A percentile compares a stretch with the other conserved stretches of the same genome.
Evolutionary conservation across 2,888 invertebrate genomes (phyloP).

Genomic region (Agonopterix heracliana): DNA sequence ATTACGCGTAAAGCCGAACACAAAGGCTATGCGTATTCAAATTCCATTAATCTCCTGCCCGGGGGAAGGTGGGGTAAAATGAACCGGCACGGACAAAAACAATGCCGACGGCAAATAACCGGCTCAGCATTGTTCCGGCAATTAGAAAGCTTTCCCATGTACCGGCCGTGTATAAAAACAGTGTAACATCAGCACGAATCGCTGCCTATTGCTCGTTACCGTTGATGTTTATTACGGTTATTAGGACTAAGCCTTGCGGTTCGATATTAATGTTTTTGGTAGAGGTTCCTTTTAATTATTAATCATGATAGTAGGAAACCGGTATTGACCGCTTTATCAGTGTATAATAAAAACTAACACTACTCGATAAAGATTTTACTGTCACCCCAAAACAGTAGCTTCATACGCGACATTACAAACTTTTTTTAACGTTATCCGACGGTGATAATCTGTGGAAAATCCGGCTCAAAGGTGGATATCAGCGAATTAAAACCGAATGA

Average conservation of each 20-base stretch:
- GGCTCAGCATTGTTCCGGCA: constrained; percentile 77
- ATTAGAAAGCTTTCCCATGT: constrained; percentile 77
- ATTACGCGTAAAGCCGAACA: constrained; percentile 74
- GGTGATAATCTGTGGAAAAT: constrained; percentile 47
- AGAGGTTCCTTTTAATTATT: constrained; percentile 55
- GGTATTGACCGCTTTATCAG: constrained; percentile 4
- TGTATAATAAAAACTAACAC: not conserved
- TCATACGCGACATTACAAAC: not conserved
- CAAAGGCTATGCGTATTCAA: constrained; percentile 76
- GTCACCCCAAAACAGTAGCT: no score
- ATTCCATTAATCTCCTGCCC: constrained; percentile 74
- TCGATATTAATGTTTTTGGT: constrained; percentile 61
- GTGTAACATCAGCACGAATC: constrained; percentile 75
- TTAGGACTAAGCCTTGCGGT: constrained; percentile 69
- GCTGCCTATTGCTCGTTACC: constrained; percentile 75
- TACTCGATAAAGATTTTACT: no score
- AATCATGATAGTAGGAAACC: constrained; percentile 19
- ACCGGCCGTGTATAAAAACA: constrained; percentile 75
- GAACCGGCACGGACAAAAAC: constrained; percentile 75
- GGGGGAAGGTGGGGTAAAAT: constrained; percentile 71
- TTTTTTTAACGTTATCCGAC: constrained; percentile 27
- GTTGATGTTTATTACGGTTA: constrained; percentile 75
- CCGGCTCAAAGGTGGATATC: constrained; percentile 42
- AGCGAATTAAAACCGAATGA: constrained; percentile 48
- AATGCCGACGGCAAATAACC: constrained; percentile 75